Base-by-base conservation (phyloP, 2,113 vertebrate species). In the Mastomys natalensis region DNA sequence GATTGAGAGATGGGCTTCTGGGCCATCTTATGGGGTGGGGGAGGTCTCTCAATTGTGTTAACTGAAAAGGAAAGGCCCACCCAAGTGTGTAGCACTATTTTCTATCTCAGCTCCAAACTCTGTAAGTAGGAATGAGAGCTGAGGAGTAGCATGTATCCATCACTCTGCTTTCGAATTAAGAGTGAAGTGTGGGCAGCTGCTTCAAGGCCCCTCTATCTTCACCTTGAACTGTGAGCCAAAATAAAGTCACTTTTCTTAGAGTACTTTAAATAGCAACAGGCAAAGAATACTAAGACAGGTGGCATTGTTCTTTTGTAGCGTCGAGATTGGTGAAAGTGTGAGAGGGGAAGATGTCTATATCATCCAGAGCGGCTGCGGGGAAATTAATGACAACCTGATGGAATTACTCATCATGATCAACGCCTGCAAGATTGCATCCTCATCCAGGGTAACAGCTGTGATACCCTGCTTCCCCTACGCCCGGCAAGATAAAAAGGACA, bases 401-500 rank as follows among this genome's bases (percentile, higher is more conserved):
- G 99, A 99, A 68, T 98, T 99, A 43, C 99, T 99, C 76, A 99
- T 99, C 97, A 99, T 99, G 99, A 99, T 99, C 98, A 99, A 99
- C 43, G 99, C 99, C 45, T 99, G 99, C 98, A 99, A 99, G 97
- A 99, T 99, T 86, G 99, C 99, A 0, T 99, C 99, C 0, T 98
- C 99, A 3, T 99, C 98, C 94, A 98, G 99, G 90, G 99, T 99
- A 93, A 99, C 99, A 7, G 99, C 99, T 0, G 99, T 99, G 96
- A 99, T 99, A 97, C 99, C 99, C 0, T 99, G 99, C 94, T 99
- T 99, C 95, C 99, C 99, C 0, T 99, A 99, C 7, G 99, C 99
- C 43, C 97, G 99, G 51, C 99, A 99, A 97, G 99, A 99, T 97
- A 99, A 99, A 94, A 99, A 99, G 97, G 99, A 99, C 93, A 99